Percentiles rank a stretch among this genome's conserved stretches.
Conservation (phyloP, 2,113 vertebrate genomes). For the Syngnathus typhle region DNA sequence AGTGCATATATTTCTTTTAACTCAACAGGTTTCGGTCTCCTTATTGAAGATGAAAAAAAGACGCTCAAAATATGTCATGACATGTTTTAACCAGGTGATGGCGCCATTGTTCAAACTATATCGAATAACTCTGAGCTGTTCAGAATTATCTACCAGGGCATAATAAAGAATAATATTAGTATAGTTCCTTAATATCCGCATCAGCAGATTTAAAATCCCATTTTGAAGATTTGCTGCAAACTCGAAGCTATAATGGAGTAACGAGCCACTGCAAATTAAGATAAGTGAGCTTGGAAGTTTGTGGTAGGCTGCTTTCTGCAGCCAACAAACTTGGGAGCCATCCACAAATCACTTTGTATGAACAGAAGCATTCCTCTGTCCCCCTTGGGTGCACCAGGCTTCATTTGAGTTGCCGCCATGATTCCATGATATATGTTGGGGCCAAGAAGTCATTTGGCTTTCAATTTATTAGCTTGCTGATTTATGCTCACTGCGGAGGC, state of each 20-base stretch:
- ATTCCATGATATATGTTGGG: slow-evolving; percentile 65
- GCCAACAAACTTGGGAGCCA: slow-evolving; percentile 35
- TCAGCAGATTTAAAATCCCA: background rate
- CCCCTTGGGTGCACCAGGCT: slow-evolving; percentile 66
- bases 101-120: slow-evolving; percentile 36
- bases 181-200: background rate
- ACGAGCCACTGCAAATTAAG: slow-evolving; percentile 2
- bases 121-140: background rate
- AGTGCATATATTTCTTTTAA: background rate
- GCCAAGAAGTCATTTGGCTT: slow-evolving; percentile 74
- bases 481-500: slow-evolving; percentile 85
- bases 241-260: background rate
- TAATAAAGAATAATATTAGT: background rate
- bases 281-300: slow-evolving; percentile 8
- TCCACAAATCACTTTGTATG: slow-evolving; percentile 70
- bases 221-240: background rate
- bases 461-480: slow-evolving; percentile 78
- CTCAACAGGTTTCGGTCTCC: background rate
- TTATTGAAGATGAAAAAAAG: background rate
- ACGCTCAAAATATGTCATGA: background rate
- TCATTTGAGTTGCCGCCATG: slow-evolving; percentile 55
- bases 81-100: slow-evolving; percentile 35
- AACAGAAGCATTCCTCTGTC: slow-evolving; percentile 76
- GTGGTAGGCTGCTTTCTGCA: slow-evolving; percentile 31
- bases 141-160: background rate